Percentiles rank a stretch among this genome's conserved stretches.
Conservation (phyloP, 2,113 vertebrate species). For the Macroglossus sobrinus region DNA sequence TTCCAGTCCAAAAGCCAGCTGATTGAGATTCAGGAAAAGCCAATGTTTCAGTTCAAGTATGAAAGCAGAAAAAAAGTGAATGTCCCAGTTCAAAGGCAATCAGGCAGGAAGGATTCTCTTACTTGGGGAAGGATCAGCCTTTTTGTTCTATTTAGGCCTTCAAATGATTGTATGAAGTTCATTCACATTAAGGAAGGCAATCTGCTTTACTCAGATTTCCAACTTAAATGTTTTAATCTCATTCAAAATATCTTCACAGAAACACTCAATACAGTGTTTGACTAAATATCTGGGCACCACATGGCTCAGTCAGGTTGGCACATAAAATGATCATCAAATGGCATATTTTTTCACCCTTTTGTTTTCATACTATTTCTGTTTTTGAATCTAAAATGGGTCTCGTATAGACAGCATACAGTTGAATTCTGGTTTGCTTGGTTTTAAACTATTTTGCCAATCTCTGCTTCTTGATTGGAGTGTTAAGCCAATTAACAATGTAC, state of each 20-base stretch:
- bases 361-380: neutral
- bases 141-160: neutral
- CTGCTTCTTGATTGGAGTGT: neutral
- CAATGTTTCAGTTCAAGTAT: too few relatives aligned
- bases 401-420: neutral
- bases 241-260: neutral
- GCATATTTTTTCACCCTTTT: neutral
- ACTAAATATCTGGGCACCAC: neutral
- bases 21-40: neutral
- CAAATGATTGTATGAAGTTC: too few relatives aligned
- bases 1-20: neutral
- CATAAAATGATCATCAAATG: too few relatives aligned
- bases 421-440: neutral
- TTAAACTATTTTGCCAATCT: neutral
- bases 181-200: neutral
- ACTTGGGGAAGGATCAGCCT: accelerated
- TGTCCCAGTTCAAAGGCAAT: neutral
- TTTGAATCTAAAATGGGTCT: neutral
- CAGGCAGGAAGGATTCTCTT: neutral
- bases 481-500: neutral
- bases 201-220: neutral
- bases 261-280: neutral
- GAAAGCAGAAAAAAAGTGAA: neutral
- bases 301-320: too few relatives aligned
- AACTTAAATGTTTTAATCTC: neutral